Evolutionary conservation across 2,113 vertebrate species (phyloP), one percentile per base, ranked within the genome.

Genomic region (Phasianus colchicus): DNA sequence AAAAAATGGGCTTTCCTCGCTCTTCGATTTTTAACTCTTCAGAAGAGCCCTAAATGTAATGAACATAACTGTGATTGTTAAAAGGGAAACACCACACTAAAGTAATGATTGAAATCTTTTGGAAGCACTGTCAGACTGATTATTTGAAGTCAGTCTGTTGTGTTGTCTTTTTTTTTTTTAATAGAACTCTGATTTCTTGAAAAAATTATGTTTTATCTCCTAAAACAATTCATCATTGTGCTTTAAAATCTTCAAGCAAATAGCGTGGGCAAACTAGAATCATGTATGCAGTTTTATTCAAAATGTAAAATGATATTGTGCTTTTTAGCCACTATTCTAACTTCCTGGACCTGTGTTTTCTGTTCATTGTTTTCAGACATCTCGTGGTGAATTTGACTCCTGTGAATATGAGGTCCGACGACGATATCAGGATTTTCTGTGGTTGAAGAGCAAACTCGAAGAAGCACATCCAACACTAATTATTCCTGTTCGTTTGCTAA

Each of bases 371-470:
- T 96, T 93, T 93, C 94, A 99, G 99, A 99, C 99, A 18, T 98
- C 99, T 20, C 98, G 99, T 24, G 96, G 98, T 79, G 99, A 99
- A 87, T 99, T 99, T 96, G 99, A 99, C 96, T 98, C 98, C 73
- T 98, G 98, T 81, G 99, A 99, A 96, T 99, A 98, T 71, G 99
- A 99, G 97, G 99, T 99, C 40, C 97, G 97, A 74, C 98, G 99
- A 54, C 98, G 99, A 0, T 99, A 99, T 67, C 99, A 99, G 96
- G 99, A 99, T 97, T 99, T 99, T 95, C 93, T 99, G 24, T 99
- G 99, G 99, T 96, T 99, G 92, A 98, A 99, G 83, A 98, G 97
- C 87, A 98, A 94, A 96, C 98, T 99, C 72, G 99, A 99, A 94
- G 99, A 99, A 93, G 97, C 97, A 58, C 97, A 99, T 89, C 98